Evolutionary conservation across 2,113 vertebrate species (phyloP), one percentile per base, ranked within the genome.

Genomic region (Nanorana parkeri): DNA sequence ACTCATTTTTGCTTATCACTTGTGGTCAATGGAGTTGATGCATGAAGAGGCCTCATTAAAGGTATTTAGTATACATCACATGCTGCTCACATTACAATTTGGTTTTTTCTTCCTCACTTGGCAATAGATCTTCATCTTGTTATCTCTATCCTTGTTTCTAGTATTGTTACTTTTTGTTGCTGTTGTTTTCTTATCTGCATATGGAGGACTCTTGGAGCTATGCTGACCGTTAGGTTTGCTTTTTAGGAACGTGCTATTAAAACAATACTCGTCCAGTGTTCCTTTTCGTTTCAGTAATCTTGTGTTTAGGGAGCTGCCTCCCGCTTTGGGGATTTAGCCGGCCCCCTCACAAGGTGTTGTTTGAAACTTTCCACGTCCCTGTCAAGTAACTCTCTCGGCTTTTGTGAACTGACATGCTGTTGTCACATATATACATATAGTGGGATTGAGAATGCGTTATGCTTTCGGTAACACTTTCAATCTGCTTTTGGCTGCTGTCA

Each of bases 361-460:
- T 93, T 93, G 92, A 94, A 89, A 83, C 79, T 87, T 90, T 85
- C 89, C 88, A 61, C 88, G 84, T 90, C 91, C 90, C 91, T 88
- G 90, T 93, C 67, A 80, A 80, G 63, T 63, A 71, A 61, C 36
- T 80, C 68, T 61, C 26, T 71, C 47, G n/a, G 23, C 55, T 67
- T 61, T 80, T 55, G 63, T 80, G 56, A 80, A 61, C 56, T 71
- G 78, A 80, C 65, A 69, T 72, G 78, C 67, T 47, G 78, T 72
- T 80, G 78, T 64, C 78, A 80, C 68, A 80, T 80, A 72, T 61
- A 63, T 80, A 80, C 71, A 80, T 68, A 80, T 64, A 28, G 68
- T 52, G 5, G 66, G 63, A 26, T 51, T 17, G 29, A 52, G 36
- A 51, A 77, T 51, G n/a, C 54, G 56, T 24, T 79, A 32, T 41